Base-by-base conservation (phyloP, 2,888 invertebrate species). In the Leptinotarsa haldemani region DNA sequence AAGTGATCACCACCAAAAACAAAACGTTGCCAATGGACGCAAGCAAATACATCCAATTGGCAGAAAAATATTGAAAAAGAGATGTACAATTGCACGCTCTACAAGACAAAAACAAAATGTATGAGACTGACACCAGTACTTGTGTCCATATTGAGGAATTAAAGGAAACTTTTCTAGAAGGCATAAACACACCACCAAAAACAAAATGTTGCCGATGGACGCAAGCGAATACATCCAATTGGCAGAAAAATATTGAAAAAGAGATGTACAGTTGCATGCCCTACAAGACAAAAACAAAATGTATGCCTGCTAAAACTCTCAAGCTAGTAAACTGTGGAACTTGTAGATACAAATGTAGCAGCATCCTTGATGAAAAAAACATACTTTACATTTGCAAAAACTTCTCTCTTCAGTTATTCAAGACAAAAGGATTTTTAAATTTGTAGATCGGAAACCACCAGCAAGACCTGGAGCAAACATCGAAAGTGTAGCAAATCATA, bases 301-400 rank as follows among this genome's bases (percentile, higher is more conserved):
- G 52, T n/a, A 52, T 52, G 52, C n/a, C n/a, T n/a, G 52, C 52
- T 7, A 52, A 52, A 52, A 18, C 2, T 52, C 18, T 18, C n/a
- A 52, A 52, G 52, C n/a, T 3, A 52, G 52, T 52, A 1, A 52
- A 52, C 52, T 52, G 52, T 52, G 52, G 52, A 52, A 52, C 52
- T 52, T 52, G 52, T 16, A 52, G n/a, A 52, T 52, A 52, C 16
- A 52, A 52, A 52, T 52, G 52, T 52, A 52, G 52, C 52, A 52
- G 52, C 15, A 52, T 52, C 13, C n/a, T 16, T 52, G n/a, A 52
- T 52, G 52, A 52, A 52, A n/a, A 16, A 52, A 52, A 52, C 16
- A 52, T 1, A 18, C 52, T 52, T 52, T 16, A 52, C 52, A 52
- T 52, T 52, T 52, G 18, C n/a, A n/a, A n/a, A n/a, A n/a, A n/a